These are phyloP conservation scores for Xiphorhynchus erythropygius DNA, from an alignment of 2,797 vertebrate species.

Conservation along the genomic window DNA sequence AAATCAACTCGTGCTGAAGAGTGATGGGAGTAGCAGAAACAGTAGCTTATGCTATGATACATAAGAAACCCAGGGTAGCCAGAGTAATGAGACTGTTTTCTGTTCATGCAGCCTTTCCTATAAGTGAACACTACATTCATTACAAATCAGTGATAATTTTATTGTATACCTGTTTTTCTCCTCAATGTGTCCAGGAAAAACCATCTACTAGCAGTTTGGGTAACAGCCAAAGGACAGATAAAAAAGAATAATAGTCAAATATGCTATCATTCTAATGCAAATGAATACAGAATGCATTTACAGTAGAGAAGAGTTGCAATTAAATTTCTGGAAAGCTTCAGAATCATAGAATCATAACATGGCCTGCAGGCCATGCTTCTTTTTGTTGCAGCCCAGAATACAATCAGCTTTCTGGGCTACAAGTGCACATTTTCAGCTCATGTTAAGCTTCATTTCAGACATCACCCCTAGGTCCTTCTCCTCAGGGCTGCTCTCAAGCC, in stretches of 20 bases:
- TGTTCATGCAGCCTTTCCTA: neutral
- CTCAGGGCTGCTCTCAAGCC: neutral
- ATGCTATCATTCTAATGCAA: neutral
- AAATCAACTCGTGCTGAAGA: neutral
- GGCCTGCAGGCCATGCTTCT: neutral
- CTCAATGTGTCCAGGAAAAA: neutral
- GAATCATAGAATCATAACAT: neutral
- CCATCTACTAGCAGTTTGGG: neutral
- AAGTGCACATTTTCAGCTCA: neutral
- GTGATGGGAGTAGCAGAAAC: neutral
- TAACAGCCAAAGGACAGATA: neutral
- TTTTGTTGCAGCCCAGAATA: rapidly evolving
- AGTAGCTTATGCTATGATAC: neutral
- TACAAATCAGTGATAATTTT: neutral
- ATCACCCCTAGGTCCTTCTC: neutral
- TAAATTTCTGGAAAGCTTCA: neutral
- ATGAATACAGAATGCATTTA: neutral
- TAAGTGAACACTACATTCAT: neutral
- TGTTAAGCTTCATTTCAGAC: neutral
- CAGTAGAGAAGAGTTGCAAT: neutral
- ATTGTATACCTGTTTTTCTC: neutral
- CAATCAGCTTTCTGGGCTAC: neutral
- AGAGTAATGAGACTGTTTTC: neutral
- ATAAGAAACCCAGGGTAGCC: neutral
- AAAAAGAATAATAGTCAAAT: neutral